Evolutionary conservation across 2,888 invertebrate genomes (phyloP), one percentile per base, ranked within the genome.

Genomic region (Pterostichus niger): DNA sequence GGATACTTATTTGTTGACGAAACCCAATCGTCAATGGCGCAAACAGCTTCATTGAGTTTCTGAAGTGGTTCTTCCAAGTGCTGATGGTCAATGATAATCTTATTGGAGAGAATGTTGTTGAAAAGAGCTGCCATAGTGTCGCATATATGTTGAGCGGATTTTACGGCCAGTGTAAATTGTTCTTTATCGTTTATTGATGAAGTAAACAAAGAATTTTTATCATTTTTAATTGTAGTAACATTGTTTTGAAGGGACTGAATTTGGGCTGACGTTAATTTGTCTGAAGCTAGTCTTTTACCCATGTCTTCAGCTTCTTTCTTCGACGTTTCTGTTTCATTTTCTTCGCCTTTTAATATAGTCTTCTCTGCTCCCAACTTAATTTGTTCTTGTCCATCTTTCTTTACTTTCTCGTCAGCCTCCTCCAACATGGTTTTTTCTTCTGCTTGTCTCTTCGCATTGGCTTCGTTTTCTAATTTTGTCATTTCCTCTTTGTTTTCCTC

Each of bases 331-430:
- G 84, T 75, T 56, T 84, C 73, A 73, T 52, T 85, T 90, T 90
- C 86, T 89, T 90, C 85, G 86, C 88, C 15, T 88, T 81, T 82
- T 80, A 68, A 82, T 64, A 24, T 73, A 75, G 73, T 81, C 80
- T 84, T 80, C 83, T 84, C 84, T 11, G 40, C 77, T 81, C 84
- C 80, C 6, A 83, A 80, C 64, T 56, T 59, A 68, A 84, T 81
- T 71, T 84, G 73, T 54, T 82, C 84, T 79, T 81, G 77, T 54
- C 80, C 79, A 64, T 85, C 84, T 82, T 80, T 85, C 59, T 86
- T 85, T 9, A 85, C 84, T 84, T 85, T 84, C 44, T 83, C 83
- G 56, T 85, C 78, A 56, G 82, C 81, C 64, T 84, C 81, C 64
- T 84, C 84, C 82, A 78, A 84, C 54, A 86, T 85, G 6, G 85